phyloP scores from a whole-genome alignment of 2,797 vertebrate genomes.

The Catharus ustulatus region DNA sequence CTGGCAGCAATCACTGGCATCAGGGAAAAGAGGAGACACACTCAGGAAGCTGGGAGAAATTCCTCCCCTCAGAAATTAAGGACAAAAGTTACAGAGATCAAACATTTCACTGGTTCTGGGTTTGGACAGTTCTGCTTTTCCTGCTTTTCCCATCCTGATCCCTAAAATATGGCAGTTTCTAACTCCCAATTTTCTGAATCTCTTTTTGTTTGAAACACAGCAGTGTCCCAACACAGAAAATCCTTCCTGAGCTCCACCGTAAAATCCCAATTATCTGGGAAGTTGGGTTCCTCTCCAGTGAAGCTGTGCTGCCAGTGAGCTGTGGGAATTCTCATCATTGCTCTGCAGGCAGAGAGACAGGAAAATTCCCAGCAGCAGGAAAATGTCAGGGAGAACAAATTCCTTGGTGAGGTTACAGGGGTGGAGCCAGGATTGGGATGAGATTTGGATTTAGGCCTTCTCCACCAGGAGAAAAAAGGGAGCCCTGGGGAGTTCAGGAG shows the following conservation, averaged over 20 bases:
- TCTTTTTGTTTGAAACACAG: not conserved
- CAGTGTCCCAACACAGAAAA: not conserved
- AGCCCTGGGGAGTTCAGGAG: not conserved
- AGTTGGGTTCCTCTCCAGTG: not conserved
- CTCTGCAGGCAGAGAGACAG: not conserved
- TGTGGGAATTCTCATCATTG: not conserved
- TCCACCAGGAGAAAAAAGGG: not conserved
- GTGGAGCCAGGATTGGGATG: not conserved
- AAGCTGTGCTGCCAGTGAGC: not conserved
- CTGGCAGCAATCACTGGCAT: slow-evolving; percentile 91
- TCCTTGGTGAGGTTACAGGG: not conserved
- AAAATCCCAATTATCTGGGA: not conserved
- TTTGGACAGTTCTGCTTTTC: not conserved
- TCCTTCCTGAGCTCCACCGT: not conserved
- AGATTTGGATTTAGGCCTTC: not conserved
- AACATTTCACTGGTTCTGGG: not conserved
- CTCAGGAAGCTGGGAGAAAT: not conserved
- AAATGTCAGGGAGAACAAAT: not conserved
- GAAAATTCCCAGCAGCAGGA: not conserved
- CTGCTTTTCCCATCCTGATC: not conserved
- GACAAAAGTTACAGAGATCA: not conserved
- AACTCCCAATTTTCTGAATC: not conserved
- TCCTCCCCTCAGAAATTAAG: not conserved
- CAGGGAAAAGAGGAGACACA: not conserved
- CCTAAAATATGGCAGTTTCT: not conserved